These are phyloP conservation scores for Ricordea florida DNA, from an alignment of 92 coral and sea anemone species.

Conservation along the genomic window DNA sequence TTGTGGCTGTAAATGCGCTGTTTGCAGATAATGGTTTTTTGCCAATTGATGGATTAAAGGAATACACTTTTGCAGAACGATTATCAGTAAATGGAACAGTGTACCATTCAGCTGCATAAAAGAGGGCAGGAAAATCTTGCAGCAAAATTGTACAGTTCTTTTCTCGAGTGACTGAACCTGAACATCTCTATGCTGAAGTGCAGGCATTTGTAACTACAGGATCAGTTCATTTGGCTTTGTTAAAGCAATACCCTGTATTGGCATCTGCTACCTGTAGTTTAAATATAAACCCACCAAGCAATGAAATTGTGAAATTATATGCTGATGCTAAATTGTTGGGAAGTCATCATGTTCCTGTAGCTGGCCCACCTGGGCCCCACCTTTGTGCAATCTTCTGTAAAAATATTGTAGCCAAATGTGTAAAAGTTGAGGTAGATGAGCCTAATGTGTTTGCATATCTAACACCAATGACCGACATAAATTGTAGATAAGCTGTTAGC, in stretches of 20 bases:
- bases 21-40: slow-evolving; percentile 2
- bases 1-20: slow-evolving; percentile 13
- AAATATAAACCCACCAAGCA: slow-evolving; percentile 22
- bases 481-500: too few species aligned
- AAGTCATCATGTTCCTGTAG: slow-evolving; percentile 37
- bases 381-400: too few species aligned
- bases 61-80: slow-evolving; percentile 12
- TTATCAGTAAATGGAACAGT: slow-evolving; percentile 11
- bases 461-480: too few species aligned
- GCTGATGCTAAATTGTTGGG: slow-evolving; percentile 27
- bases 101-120: slow-evolving; percentile 36
- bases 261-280: slow-evolving; percentile 39
- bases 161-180: slow-evolving; percentile 14
- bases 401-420: too few species aligned
- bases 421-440: too few species aligned
- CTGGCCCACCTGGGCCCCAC: too few species aligned
- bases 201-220: slow-evolving; percentile 30
- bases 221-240: slow-evolving; percentile 29
- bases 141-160: slow-evolving; percentile 42
- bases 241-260: slow-evolving; percentile 23
- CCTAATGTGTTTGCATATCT: too few species aligned
- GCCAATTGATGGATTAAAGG: slow-evolving; percentile 1
- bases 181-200: slow-evolving; percentile 43
- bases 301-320: slow-evolving; percentile 16
- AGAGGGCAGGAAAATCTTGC: slow-evolving; percentile 47